These are phyloP conservation scores for Octopus bimaculoides DNA, from an alignment of 1,140 invertebrate genomes.

Conservation along the genomic window DNA sequence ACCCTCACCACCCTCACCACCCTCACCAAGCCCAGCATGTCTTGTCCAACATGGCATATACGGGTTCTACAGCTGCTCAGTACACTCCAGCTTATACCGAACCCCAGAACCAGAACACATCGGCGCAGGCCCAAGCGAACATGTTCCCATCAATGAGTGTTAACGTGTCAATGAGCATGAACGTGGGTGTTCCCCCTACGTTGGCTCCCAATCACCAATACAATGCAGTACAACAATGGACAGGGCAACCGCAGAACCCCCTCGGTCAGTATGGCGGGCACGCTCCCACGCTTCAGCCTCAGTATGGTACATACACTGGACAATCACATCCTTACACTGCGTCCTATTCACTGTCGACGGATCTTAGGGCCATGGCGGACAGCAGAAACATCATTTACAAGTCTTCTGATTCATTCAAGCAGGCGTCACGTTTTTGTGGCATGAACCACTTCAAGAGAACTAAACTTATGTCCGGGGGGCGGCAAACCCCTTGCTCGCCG, in stretches of 20 bases:
- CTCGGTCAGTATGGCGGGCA: conserved; percentile 22
- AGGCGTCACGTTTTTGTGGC: conserved; percentile 31
- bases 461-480: conserved; percentile 56
- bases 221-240: conserved; percentile 40
- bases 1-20: conserved; percentile 29
- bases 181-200: conserved; percentile 66
- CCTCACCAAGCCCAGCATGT: conserved; percentile 27
- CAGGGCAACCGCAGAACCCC: conserved; percentile 29
- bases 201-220: conserved; percentile 60
- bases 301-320: conserved; percentile 31
- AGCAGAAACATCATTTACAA: conserved; percentile 31
- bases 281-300: conserved; percentile 27
- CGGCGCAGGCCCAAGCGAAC: conserved; percentile 33
- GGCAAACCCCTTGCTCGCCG: conserved; percentile 45
- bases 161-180: conserved; percentile 97
- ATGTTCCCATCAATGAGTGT: conserved; percentile 86
- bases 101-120: conserved; percentile 37
- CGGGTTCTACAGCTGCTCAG: conserved; percentile 55
- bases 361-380: conserved; percentile 59
- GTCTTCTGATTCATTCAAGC: conserved; percentile 35
- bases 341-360: conserved; percentile 73
- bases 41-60: conserved; percentile 53
- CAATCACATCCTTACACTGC: conserved; percentile 24
- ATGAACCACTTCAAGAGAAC: conserved; percentile 34
- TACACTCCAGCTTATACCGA: conserved; percentile 33